Evolutionary conservation across 2,113 vertebrate species (phyloP).

Genomic region (Menura novaehollandiae): DNA sequence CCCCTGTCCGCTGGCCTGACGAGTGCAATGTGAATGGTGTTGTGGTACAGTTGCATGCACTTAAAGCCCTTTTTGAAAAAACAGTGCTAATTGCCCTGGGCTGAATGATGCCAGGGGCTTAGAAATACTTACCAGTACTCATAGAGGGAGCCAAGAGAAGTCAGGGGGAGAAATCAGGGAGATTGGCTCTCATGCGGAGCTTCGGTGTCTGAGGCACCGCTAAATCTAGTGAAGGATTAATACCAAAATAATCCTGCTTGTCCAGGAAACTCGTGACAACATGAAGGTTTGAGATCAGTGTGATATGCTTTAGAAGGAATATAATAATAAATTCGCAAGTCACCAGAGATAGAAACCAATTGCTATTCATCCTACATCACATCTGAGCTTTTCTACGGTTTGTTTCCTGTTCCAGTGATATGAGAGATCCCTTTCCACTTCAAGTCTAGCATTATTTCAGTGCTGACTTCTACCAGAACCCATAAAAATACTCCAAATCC

Average conservation of each 20-base stretch:
- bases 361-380: background rate
- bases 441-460: background rate
- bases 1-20: background rate
- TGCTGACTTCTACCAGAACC: background rate
- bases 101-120: background rate
- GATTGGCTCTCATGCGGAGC: background rate
- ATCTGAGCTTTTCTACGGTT: background rate
- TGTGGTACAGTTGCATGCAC: background rate
- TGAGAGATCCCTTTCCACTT: background rate
- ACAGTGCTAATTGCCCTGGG: constrained; percentile 41
- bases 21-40: background rate
- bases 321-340: background rate
- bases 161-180: background rate
- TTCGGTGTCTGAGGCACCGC: background rate
- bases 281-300: background rate
- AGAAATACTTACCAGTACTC: background rate
- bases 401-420: background rate
- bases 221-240: background rate
- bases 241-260: constrained; percentile 40
- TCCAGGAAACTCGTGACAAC: background rate
- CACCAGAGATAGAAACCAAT: background rate
- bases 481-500: background rate
- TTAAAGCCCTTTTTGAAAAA: constrained; percentile 10
- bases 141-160: background rate
- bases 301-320: background rate